Conservation (phyloP, 2,113 vertebrate species). For the Sander lucioperca region DNA sequence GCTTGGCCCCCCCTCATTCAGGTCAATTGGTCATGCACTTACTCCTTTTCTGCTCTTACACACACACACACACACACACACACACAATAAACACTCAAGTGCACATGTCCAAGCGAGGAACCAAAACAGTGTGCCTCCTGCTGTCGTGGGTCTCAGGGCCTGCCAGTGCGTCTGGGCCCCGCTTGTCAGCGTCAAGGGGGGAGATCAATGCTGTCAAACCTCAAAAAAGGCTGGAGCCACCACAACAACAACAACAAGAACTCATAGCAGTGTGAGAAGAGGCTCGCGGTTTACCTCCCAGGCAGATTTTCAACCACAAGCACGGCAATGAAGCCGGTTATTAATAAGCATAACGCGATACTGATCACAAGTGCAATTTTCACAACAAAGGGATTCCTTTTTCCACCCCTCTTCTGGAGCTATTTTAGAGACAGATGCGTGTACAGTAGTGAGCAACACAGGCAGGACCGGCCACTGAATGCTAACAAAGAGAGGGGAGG, state of each 20-base stretch:
- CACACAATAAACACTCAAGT: slow-evolving; percentile 1
- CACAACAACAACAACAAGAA: slow-evolving; percentile 1
- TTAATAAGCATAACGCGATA: slow-evolving; percentile 1
- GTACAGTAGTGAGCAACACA: slow-evolving; percentile 23
- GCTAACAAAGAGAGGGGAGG: slow-evolving; percentile 32
- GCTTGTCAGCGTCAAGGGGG: slow-evolving; percentile 16
- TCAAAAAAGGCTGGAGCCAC: slow-evolving; percentile 38
- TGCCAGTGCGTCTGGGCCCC: slow-evolving; percentile 23
- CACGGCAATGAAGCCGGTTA: neutral
- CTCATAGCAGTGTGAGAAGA: slow-evolving; percentile 1
- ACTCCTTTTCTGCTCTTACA: slow-evolving; percentile 20
- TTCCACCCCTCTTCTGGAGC: neutral
- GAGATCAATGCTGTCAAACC: slow-evolving; percentile 44
- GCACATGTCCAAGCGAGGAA: slow-evolving; percentile 23
- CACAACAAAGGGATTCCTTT: slow-evolving; percentile 20
- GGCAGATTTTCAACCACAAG: neutral
- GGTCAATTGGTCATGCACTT: slow-evolving; percentile 65
- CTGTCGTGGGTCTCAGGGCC: slow-evolving; percentile 4
- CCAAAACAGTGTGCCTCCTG: slow-evolving; percentile 39
- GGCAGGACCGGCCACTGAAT: slow-evolving; percentile 21
- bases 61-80: slow-evolving; percentile 1
- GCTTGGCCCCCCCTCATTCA: slow-evolving; percentile 58
- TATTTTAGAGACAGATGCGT: slow-evolving; percentile 16
- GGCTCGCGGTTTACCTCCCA: neutral
- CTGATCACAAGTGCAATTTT: slow-evolving; percentile 4